Evolutionary conservation across 2,888 invertebrate genomes (phyloP).

Genomic region (Watsonalla cultraria): DNA sequence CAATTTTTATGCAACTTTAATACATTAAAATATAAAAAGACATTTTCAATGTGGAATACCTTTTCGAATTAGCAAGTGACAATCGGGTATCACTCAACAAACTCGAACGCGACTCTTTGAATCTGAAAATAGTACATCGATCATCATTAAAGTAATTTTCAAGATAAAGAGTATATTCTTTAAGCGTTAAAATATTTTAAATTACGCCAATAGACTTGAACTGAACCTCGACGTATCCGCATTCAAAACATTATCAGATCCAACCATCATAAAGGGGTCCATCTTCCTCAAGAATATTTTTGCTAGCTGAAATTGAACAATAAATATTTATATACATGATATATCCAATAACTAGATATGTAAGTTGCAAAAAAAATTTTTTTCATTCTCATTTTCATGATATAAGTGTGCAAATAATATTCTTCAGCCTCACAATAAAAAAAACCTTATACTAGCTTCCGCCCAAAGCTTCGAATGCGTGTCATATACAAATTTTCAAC

Average conservation of each 20-base stretch:
- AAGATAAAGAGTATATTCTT: neutral
- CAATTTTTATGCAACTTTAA: no score
- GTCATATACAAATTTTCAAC: no score
- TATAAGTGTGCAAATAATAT: no score
- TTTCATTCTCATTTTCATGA: no score
- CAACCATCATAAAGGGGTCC: conserved; percentile 51
- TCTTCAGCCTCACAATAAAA: no score
- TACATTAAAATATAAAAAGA: neutral
- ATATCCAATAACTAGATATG: no score
- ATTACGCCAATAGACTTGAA: conserved; percentile 44
- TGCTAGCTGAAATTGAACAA: conserved; percentile 42
- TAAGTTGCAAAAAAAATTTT: no score
- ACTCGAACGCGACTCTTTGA: conserved; percentile 26
- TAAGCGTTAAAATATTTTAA: conserved; percentile 1
- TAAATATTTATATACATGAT: conserved; percentile 1
- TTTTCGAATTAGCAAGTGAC: conserved; percentile 9
- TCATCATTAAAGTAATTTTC: neutral
- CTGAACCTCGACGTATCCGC: conserved; percentile 36
- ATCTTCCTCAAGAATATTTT: conserved; percentile 46
- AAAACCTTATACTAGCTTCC: no score
- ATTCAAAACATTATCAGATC: conserved; percentile 11
- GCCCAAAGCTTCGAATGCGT: no score
- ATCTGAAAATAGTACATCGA: conserved; percentile 17
- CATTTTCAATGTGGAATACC: neutral
- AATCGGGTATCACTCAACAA: conserved; percentile 17